These are phyloP conservation scores for Aplysia californica DNA, from an alignment of 1,140 invertebrate genomes.

Conservation along the genomic window DNA sequence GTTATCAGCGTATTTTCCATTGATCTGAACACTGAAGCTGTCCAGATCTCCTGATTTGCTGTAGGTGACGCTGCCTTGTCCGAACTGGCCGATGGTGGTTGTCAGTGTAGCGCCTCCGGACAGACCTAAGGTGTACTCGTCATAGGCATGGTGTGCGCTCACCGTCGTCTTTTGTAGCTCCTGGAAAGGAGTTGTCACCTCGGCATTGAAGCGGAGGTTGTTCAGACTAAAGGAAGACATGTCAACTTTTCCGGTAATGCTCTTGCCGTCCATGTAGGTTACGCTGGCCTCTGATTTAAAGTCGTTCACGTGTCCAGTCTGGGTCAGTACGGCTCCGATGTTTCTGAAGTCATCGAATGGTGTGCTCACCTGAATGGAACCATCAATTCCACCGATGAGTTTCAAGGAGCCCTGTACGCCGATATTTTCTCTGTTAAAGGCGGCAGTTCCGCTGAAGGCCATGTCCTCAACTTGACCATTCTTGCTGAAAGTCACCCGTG, in stretches of 20 bases:
- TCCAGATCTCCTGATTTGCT: too few relatives aligned
- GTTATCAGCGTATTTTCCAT: too few relatives aligned
- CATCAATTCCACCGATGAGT: conserved; percentile 3
- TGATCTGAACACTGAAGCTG: too few relatives aligned
- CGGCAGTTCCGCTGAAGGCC: not conserved
- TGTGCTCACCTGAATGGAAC: conserved; percentile 1
- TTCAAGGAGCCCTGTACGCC: conserved; percentile 1
- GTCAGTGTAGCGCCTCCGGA: not conserved
- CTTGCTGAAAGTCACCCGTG: not conserved
- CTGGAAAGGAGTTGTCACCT: conserved; percentile 9
- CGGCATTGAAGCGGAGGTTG: not conserved
- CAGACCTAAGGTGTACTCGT: not conserved
- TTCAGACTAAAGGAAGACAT: not conserved
- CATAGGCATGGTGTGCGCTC: not conserved
- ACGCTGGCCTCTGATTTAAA: conserved; percentile 5
- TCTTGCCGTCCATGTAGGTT: conserved; percentile 22
- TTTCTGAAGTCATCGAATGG: conserved; percentile 10
- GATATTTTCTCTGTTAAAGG: conserved; percentile 20
- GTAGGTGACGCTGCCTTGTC: not conserved
- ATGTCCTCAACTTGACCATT: conserved; percentile 14
- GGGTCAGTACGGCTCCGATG: conserved; percentile 2
- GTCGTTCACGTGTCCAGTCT: not conserved
- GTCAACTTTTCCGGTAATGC: conserved; percentile 21
- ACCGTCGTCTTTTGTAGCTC: not conserved
- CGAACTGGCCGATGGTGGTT: conserved; percentile 8